Percentiles rank a stretch among this genome's conserved stretches.
Evolutionary conservation across 1,140 invertebrate genomes (phyloP).

Genomic region (Hermetia illucens): DNA sequence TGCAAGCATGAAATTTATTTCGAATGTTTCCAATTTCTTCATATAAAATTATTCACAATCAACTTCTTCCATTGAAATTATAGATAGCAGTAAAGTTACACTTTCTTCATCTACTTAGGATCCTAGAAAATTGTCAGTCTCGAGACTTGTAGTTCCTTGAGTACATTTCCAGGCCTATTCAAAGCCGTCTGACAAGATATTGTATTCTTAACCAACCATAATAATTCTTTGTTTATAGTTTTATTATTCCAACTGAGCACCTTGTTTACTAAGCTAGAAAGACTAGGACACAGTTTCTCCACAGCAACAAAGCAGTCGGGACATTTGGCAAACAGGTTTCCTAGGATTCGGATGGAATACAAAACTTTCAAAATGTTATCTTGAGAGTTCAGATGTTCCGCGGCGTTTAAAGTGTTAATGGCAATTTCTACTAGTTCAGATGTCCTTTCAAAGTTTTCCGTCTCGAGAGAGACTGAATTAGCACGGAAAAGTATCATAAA

Average conservation of each 20-base stretch:
- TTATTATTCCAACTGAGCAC: background rate
- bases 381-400: background rate
- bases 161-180: too few species aligned
- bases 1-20: too few species aligned
- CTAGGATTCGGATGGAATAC: background rate
- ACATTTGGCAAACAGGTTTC: background rate
- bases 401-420: background rate
- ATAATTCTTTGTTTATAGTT: background rate
- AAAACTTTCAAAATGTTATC: background rate
- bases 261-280: background rate
- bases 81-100: too few species aligned
- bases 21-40: too few species aligned
- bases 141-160: too few species aligned
- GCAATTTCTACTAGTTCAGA: background rate
- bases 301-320: background rate
- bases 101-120: too few species aligned
- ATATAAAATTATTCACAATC: too few species aligned
- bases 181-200: too few species aligned
- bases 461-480: background rate
- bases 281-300: background rate
- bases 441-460: too few species aligned
- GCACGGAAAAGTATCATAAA: background rate
- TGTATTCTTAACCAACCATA: slow-evolving; percentile 1
- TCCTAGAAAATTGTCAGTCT: too few species aligned
- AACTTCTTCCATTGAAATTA: too few species aligned